Evolutionary conservation across 2,113 vertebrate species (phyloP).

Genomic region (Lagopus muta): DNA sequence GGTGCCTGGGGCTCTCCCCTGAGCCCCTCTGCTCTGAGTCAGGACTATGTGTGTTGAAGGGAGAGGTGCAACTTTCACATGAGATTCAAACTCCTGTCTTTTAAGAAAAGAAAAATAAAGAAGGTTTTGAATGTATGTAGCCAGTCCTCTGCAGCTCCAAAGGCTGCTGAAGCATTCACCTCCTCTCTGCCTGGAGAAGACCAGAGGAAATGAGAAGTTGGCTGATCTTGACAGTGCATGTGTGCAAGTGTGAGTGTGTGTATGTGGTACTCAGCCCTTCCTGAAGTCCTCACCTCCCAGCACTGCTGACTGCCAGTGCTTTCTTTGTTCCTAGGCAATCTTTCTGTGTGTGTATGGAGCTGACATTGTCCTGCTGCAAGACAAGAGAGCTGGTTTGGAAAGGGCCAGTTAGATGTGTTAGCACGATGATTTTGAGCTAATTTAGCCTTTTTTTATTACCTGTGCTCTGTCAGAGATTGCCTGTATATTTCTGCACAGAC

Average conservation of each 20-base stretch:
- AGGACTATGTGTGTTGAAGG: background rate
- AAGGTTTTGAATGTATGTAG: background rate
- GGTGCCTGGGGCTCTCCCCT: background rate
- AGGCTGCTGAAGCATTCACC: background rate
- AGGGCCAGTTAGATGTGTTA: background rate
- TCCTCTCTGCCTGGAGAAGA: background rate
- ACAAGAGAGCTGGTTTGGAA: background rate
- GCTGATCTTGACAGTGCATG: background rate
- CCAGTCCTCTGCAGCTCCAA: background rate
- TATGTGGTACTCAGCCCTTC: too few species aligned
- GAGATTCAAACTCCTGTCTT: background rate
- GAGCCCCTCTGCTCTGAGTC: background rate
- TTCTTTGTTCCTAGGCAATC: background rate
- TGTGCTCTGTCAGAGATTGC: background rate
- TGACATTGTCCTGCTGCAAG: accelerated
- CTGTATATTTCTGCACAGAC: background rate
- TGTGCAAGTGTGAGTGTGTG: background rate
- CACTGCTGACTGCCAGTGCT: background rate
- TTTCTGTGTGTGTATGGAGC: background rate
- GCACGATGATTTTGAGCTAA: background rate
- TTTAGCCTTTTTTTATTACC: background rate
- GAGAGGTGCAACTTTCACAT: background rate
- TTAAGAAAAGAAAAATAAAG: background rate
- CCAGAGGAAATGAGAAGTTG: background rate
- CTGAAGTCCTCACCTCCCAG: background rate